Base-by-base conservation (phyloP, 2,113 vertebrate genomes). In the Phocoena sinus region DNA sequence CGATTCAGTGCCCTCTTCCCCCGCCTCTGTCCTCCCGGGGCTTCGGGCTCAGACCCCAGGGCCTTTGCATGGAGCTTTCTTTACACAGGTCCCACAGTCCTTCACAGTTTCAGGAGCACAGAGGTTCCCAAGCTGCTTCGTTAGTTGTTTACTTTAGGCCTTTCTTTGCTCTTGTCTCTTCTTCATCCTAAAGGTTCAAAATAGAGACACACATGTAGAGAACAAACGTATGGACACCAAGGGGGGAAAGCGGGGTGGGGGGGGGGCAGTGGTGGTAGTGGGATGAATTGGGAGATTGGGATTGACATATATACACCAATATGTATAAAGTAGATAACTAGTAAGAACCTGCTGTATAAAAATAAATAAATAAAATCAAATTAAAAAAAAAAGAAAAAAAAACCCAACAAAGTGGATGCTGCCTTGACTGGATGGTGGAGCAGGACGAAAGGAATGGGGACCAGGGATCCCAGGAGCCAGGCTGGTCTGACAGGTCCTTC, bases 401-500 rank as follows among this genome's bases (percentile, higher is more conserved):
- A 53, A 0, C 3, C 12, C 4, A 60, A 31, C 36, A 31, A 62
- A 56, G 18, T 13, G n/a, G 38, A 17, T n/a, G 36, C 33, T n/a
- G 41, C 44, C 5, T 23, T 47, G 53, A 5, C 20, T 21, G 18
- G n/a, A 15, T 50, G 21, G 21, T 10, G 4, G 62, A 58, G 6
- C 36, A 33, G 82, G 62, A 13, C 20, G 0, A 53, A 36, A 33
- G 74, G 25, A 20, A 18, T 25, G 76, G 25, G 36, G 20, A 3
- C 25, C 1, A 2, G 21, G 5, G 53, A 8, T 2, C 63, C 2
- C 0, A 23, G 3, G 56, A 41, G 58, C 58, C 41, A 17, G 44
- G 26, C 50, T 9, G 2, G 6, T 3, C 6, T 74, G 36, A 77
- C 47, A 63, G 20, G 8, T 3, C 8, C 10, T 74, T 73, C 31